Evolutionary conservation across 2,113 vertebrate species (phyloP).

Genomic region (Perca schrenkii): DNA sequence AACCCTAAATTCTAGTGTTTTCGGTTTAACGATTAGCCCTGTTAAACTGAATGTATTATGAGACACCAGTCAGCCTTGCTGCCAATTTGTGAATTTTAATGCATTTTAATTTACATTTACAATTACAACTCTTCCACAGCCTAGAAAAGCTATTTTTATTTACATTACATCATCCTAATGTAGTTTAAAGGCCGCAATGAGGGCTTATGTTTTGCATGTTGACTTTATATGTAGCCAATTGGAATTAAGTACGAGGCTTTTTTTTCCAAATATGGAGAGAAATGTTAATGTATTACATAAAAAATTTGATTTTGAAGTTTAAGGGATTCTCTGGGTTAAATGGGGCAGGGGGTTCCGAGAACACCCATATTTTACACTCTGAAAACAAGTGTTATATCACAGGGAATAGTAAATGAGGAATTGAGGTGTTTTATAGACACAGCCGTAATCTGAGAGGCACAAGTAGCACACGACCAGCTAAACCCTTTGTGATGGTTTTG

Average conservation of each 20-base stretch:
- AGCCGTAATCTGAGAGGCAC: neutral
- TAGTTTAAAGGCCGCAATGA: too few species aligned
- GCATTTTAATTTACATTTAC: neutral
- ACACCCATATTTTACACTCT: neutral
- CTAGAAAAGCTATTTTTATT: neutral
- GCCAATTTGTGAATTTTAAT: neutral
- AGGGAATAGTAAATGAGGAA: neutral
- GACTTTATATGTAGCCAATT: too few species aligned
- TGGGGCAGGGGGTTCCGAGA: neutral
- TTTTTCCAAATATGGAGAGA: too few species aligned
- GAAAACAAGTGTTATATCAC: neutral
- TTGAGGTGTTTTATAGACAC: neutral
- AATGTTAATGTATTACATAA: too few species aligned
- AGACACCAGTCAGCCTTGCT: neutral
- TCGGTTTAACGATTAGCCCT: too few species aligned
- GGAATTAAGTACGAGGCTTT: too few species aligned
- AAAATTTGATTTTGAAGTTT: too few species aligned
- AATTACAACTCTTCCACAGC: neutral
- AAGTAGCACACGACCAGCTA: neutral
- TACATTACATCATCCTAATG: neutral
- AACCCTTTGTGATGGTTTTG: slow-evolving; percentile 19
- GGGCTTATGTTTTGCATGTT: too few species aligned
- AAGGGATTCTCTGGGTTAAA: neutral
- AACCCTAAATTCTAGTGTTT: too few species aligned
- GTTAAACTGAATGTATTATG: neutral